A percentile compares a stretch with the other conserved stretches of the same genome.
phyloP scores from a whole-genome alignment of 2,888 invertebrate species.

The Nesidiocoris tenuis region DNA sequence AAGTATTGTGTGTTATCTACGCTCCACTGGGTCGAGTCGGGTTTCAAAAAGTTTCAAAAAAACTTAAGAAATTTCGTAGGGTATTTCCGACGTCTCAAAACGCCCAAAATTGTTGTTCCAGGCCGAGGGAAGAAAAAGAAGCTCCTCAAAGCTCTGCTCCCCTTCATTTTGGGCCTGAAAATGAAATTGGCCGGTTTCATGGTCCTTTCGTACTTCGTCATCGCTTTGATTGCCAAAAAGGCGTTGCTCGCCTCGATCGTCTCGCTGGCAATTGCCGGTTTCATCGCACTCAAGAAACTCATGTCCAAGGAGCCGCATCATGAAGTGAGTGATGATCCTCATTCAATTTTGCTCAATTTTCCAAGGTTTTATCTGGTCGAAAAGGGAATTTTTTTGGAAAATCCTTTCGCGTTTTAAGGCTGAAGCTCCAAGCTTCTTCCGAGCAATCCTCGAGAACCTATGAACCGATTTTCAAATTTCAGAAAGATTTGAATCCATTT shows the following conservation, averaged over 20 bases:
- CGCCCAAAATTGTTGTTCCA: too few relatives aligned
- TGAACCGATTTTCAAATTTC: too few relatives aligned
- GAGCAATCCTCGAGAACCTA: too few relatives aligned
- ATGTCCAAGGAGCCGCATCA: conserved; percentile 51
- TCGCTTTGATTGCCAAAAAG: conserved; percentile 65
- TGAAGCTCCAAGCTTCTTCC: too few relatives aligned
- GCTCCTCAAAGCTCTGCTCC: conserved; percentile 59
- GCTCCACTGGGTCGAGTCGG: too few relatives aligned
- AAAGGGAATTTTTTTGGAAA: too few relatives aligned
- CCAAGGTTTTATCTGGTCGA: not conserved
- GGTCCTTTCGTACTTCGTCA: conserved; percentile 60
- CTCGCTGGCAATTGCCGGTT: conserved; percentile 62
- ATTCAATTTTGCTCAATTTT: not conserved
- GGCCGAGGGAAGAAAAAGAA: conserved; percentile 63
- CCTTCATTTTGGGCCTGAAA: conserved; percentile 62
- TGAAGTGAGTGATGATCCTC: conserved; percentile 50
- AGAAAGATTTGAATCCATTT: too few relatives aligned
- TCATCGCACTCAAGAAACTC: conserved; percentile 54
- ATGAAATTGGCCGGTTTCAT: conserved; percentile 61
- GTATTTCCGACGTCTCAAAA: too few relatives aligned
- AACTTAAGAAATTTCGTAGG: too few relatives aligned
- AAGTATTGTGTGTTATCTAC: too few relatives aligned
- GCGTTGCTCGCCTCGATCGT: conserved; percentile 62
- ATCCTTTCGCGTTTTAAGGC: too few relatives aligned
- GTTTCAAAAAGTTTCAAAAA: too few relatives aligned